These are phyloP conservation scores for Tenualosa ilisha DNA, from an alignment of 2,797 vertebrate genomes.

Conservation along the genomic window DNA sequence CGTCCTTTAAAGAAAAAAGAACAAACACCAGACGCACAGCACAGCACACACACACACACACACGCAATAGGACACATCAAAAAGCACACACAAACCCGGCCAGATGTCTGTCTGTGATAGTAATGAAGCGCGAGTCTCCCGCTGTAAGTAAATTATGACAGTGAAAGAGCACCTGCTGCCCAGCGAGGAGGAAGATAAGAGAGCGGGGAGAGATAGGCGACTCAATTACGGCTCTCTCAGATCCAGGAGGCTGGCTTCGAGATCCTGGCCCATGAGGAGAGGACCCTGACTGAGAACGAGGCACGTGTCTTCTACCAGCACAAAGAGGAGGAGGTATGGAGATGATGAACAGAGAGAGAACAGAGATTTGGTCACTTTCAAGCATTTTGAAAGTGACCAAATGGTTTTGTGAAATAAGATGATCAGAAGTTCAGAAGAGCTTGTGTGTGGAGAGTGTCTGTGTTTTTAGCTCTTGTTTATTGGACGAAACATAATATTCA, in stretches of 20 bases:
- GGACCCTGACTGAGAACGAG: slow-evolving; percentile 75
- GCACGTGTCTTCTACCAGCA: slow-evolving; percentile 80
- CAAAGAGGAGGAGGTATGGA: slow-evolving; percentile 54
- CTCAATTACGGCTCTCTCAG: slow-evolving; percentile 60
- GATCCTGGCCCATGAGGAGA: slow-evolving; percentile 80
- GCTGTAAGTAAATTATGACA: slow-evolving; percentile 9
- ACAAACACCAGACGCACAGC: background rate
- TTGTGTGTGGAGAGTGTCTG: background rate
- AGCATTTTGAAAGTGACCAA: background rate
- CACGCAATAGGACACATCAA: background rate
- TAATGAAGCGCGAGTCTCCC: background rate
- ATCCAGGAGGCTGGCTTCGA: slow-evolving; percentile 87
- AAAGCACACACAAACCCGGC: background rate
- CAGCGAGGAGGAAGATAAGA: background rate
- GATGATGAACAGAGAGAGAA: background rate
- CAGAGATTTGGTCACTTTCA: background rate
- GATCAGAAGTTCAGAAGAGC: background rate
- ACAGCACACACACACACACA: background rate
- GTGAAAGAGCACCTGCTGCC: background rate
- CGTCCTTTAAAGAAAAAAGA: background rate
- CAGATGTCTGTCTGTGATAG: background rate
- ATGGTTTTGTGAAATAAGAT: background rate
- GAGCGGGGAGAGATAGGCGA: background rate
- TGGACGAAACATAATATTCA: background rate
- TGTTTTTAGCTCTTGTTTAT: slow-evolving; percentile 47